Base-by-base conservation (phyloP, 1,140 invertebrate genomes). In the Hydropsyche tenuis region DNA sequence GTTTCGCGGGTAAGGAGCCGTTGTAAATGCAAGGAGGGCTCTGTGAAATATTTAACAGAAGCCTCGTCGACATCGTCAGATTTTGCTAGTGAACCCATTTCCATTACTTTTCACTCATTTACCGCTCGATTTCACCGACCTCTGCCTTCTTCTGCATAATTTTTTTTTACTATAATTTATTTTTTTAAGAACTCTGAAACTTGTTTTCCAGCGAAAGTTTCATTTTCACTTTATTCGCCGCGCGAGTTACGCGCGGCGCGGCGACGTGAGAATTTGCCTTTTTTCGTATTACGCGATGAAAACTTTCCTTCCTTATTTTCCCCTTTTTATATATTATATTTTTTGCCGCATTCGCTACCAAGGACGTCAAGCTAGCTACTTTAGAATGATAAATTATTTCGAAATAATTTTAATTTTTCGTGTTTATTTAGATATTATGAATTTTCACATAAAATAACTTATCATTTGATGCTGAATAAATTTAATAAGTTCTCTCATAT, bases 91-190 rank as follows among this genome's bases (percentile, higher is more conserved):
- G 48, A 70, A 70, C 48, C 48, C 48, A 70, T 56, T 70, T 72
- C 70, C 70, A 65, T 69, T 63, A 74, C 65, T 69, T 74, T 69
- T 62, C 60, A 63, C 66, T 74, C 73, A 74, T 74, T 74, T 74
- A 74, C 66, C 73, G 73, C 65, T 74, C 66, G 51, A 74, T 74
- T 74, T 74, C 65, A 69, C 73, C 30, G 56, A 69, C 72, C 20
- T 60, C 11, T 30, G 16, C 63, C 30, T n/a, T n/a, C 14, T 43
- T 65, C 42, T 18, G 25, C 20, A 25, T 63, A 9, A 22, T 5
- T 16, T 62, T 66, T 68, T 73, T 69, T 60, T 69, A 74, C 73
- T 69, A 74, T 70, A 74, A 74, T 74, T 74, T 74, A 74, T 74
- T 74, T 74, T 69, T 69, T 42, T 30, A 64, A 56, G 53, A 69